phyloP scores from a whole-genome alignment of 2,888 invertebrate species.

The Sinohyriopsis cumingii region DNA sequence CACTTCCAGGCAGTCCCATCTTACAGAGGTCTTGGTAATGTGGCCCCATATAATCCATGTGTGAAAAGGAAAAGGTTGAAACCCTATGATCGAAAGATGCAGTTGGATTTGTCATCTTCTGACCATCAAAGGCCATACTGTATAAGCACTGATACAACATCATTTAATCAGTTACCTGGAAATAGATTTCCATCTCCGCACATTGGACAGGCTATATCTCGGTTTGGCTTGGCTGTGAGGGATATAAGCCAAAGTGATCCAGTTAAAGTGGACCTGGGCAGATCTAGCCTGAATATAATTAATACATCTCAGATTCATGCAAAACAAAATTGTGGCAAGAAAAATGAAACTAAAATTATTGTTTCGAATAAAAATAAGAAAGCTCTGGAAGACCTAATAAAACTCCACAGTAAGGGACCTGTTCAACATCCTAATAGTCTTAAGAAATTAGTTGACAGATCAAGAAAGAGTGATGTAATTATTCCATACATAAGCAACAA shows the following conservation, averaged over 20 bases:
- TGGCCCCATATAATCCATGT: slow-evolving; percentile 51
- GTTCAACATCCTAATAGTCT: slow-evolving; percentile 36
- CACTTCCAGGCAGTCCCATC: slow-evolving; percentile 2
- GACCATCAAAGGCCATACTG: background rate
- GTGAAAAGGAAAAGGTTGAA: slow-evolving; percentile 29
- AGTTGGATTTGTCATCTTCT: slow-evolving; percentile 21
- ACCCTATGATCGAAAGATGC: slow-evolving; percentile 43
- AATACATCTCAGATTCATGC: background rate
- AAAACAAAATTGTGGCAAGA: slow-evolving; percentile 3
- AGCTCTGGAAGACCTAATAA: slow-evolving; percentile 10
- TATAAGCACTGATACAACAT: background rate
- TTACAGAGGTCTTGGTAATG: slow-evolving; percentile 21
- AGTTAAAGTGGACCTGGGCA: no score
- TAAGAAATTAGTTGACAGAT: slow-evolving; percentile 36
- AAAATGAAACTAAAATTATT: slow-evolving; percentile 4
- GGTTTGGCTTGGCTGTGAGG: no score
- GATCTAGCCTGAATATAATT: background rate
- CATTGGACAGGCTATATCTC: no score
- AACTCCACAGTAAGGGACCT: slow-evolving; percentile 29
- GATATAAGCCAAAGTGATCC: no score
- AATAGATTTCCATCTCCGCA: background rate
- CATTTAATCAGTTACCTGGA: background rate
- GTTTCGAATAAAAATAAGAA: slow-evolving; percentile 1
- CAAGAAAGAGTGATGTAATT: background rate
- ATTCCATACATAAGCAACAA: slow-evolving; percentile 18